phyloP scores from a whole-genome alignment of 2,113 vertebrate species.

The Boleophthalmus pectinirostris region DNA sequence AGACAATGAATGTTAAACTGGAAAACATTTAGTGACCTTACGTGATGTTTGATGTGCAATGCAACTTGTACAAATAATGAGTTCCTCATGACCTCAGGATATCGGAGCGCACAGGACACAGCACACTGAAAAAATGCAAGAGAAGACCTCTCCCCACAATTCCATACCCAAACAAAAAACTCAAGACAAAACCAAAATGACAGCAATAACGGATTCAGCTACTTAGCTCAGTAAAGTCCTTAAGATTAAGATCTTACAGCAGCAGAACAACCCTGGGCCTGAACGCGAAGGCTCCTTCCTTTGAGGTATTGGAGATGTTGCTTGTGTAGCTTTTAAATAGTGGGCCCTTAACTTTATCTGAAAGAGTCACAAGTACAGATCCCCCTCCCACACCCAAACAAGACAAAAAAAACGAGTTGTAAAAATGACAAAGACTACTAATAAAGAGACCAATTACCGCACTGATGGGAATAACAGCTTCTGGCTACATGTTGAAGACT shows the following conservation, averaged over 20 bases:
- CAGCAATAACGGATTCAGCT: conserved; percentile 32
- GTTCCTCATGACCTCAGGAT: conserved; percentile 73
- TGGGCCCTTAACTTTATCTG: conserved; percentile 73
- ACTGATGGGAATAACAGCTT: conserved; percentile 51
- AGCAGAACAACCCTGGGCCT: conserved; percentile 61
- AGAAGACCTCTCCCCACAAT: conserved; percentile 64
- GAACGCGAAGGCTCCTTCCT: conserved; percentile 65
- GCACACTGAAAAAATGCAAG: conserved; percentile 80
- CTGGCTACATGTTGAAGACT: conserved; percentile 62
- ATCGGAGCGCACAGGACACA: conserved; percentile 76
- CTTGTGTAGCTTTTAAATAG: conserved; percentile 61
- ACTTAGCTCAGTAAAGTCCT: conserved; percentile 15
- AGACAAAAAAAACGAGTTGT: conserved; percentile 50
- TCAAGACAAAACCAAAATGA: conserved; percentile 33
- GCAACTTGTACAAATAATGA: conserved; percentile 78
- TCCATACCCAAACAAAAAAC: conserved; percentile 52
- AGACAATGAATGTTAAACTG: conserved; percentile 69
- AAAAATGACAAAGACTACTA: conserved; percentile 58
- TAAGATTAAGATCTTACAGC: conserved; percentile 42
- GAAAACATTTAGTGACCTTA: conserved; percentile 74
- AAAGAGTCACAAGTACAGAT: conserved; percentile 77
- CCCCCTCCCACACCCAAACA: conserved; percentile 64
- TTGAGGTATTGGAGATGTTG: conserved; percentile 44
- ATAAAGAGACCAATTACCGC: conserved; percentile 69
- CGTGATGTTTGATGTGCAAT: conserved; percentile 72